These are phyloP conservation scores for Acanthacorydalis orientalis DNA, from an alignment of 2,888 invertebrate species.

Conservation along the genomic window DNA sequence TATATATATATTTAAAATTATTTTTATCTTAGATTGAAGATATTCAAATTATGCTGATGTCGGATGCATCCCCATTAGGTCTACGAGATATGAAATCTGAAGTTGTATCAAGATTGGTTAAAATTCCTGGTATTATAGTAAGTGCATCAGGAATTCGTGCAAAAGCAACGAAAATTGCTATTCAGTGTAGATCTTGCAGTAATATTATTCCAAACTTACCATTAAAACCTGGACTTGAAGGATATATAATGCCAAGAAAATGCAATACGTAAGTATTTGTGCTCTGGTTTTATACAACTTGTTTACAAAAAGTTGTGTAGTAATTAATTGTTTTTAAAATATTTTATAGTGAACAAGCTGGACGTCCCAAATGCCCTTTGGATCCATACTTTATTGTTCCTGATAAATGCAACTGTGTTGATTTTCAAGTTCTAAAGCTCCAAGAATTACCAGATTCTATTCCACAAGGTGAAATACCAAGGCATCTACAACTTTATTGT, in stretches of 20 bases:
- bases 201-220: constrained; percentile 76
- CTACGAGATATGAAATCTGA: constrained; percentile 86
- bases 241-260: constrained; percentile 85
- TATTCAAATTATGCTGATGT: constrained; percentile 78
- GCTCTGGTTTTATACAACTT: constrained; percentile 3
- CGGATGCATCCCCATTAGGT: constrained; percentile 64
- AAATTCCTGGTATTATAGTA: constrained; percentile 90
- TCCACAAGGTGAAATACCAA: constrained; percentile 95
- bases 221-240: constrained; percentile 90
- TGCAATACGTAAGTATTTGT: constrained; percentile 66
- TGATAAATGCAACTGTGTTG: constrained; percentile 93
- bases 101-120: constrained; percentile 81
- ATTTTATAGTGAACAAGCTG: constrained; percentile 68
- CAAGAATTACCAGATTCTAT: constrained; percentile 91
- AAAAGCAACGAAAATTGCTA: constrained; percentile 87
- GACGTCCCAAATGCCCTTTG: constrained; percentile 80
- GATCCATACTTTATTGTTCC: constrained; percentile 98
- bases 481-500: constrained; percentile 86
- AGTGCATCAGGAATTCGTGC: constrained; percentile 87
- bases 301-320: constrained; percentile 1
- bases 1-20: not conserved
- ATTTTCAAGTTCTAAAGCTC: constrained; percentile 93
- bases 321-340: not conserved
- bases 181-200: constrained; percentile 89
- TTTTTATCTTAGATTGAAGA: constrained; percentile 44